These are phyloP conservation scores for Oceanodroma leucorhoa DNA, from an alignment of 2,797 vertebrate genomes.

Conservation along the genomic window DNA sequence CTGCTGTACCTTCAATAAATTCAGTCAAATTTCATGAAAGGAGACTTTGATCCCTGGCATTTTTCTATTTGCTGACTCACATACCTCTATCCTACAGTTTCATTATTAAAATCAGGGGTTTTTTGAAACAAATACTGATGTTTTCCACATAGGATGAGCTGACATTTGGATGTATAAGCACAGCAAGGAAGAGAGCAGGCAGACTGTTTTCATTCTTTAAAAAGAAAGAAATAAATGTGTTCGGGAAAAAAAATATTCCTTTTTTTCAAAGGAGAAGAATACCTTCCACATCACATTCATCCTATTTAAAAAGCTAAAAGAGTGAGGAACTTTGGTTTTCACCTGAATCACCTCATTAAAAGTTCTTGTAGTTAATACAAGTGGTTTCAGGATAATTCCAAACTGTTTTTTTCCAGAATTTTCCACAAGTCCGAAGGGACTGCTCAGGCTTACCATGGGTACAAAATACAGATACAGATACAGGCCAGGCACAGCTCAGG, in stretches of 20 bases:
- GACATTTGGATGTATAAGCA: neutral
- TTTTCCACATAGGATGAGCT: neutral
- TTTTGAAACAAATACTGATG: neutral
- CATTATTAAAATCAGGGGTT: neutral
- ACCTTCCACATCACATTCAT: neutral
- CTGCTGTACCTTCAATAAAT: neutral
- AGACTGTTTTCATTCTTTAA: neutral
- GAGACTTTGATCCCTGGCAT: neutral
- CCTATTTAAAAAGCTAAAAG: neutral
- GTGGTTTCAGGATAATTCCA: neutral
- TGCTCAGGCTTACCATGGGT: neutral
- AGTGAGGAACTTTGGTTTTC: neutral
- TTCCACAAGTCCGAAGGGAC: neutral
- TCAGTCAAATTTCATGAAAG: neutral
- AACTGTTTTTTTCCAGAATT: neutral
- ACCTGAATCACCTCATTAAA: neutral
- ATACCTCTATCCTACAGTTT: neutral
- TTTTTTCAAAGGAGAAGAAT: neutral
- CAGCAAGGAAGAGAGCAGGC: neutral
- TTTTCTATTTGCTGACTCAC: neutral
- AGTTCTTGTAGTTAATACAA: neutral
- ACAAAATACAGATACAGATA: neutral
- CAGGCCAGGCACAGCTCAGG: neutral
- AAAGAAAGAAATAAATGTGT: neutral
- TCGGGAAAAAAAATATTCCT: accelerated